phyloP scores from a whole-genome alignment of 2,113 vertebrate species.

The Prietella phreatophila region DNA sequence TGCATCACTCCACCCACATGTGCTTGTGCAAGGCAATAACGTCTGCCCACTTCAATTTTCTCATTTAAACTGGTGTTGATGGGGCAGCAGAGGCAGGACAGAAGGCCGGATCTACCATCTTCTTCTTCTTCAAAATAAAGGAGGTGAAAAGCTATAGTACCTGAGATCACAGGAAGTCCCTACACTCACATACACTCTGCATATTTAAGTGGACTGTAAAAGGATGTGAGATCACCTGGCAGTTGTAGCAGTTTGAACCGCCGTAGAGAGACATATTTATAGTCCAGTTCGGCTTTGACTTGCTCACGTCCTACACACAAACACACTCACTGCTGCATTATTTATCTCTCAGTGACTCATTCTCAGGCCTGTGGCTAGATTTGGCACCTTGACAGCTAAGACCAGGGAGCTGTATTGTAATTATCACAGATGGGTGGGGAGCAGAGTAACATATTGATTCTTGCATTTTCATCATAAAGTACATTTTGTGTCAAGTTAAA shows the following conservation, averaged over 20 bases:
- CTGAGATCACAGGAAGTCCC: conserved; percentile 66
- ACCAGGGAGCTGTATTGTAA: conserved; percentile 68
- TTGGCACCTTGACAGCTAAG: conserved; percentile 63
- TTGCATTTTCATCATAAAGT: conserved; percentile 53
- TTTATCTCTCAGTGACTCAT: conserved; percentile 78
- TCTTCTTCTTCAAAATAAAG: conserved; percentile 60
- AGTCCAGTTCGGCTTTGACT: conserved; percentile 57
- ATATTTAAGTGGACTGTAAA: conserved; percentile 56
- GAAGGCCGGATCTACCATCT: conserved; percentile 73
- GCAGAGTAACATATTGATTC: conserved; percentile 67
- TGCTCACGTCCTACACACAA: conserved; percentile 50
- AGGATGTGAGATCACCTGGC: conserved; percentile 58
- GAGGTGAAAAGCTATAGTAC: conserved; percentile 68
- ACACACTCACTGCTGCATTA: conserved; percentile 66
- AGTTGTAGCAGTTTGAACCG: conserved; percentile 57
- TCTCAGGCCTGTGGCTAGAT: conserved; percentile 67
- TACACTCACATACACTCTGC: conserved; percentile 50
- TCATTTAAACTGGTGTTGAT: conserved; percentile 75
- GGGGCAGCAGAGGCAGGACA: conserved; percentile 75
- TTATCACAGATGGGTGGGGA: conserved; percentile 70
- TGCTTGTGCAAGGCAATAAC: conserved; percentile 72
- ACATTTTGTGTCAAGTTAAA: conserved; percentile 51
- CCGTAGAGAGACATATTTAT: conserved; percentile 65
- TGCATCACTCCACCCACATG: conserved; percentile 67
- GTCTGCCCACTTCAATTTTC: conserved; percentile 70